These are phyloP conservation scores for Raja brachyura DNA, from an alignment of 2,113 vertebrate species.

Conservation along the genomic window DNA sequence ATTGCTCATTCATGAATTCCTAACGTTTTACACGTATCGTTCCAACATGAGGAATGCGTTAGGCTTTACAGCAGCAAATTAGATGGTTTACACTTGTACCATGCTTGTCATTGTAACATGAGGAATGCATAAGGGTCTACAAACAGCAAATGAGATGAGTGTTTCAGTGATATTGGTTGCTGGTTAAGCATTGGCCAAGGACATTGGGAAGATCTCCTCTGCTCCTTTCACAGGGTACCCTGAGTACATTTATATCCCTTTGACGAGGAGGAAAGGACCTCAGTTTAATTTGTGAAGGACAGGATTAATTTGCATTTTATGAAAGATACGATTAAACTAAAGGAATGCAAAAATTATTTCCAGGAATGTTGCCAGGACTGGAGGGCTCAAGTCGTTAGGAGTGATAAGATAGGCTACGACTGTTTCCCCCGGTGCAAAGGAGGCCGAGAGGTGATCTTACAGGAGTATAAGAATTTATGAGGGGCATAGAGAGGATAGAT, in stretches of 20 bases:
- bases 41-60: too few species aligned
- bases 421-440: too few species aligned
- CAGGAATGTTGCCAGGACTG: too few species aligned
- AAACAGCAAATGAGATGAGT: neutral
- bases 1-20: neutral
- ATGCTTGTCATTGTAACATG: neutral
- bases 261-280: neutral
- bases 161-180: neutral
- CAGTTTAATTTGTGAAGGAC: neutral
- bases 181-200: neutral
- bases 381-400: too few species aligned
- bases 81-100: neutral
- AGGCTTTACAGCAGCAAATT: too few species aligned
- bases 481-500: too few species aligned
- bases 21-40: neutral
- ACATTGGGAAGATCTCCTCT: neutral
- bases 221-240: neutral
- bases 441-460: too few species aligned
- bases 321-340: too few species aligned
- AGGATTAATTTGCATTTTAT: too few species aligned
- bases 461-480: too few species aligned
- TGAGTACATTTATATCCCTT: neutral
- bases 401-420: too few species aligned
- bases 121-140: neutral
- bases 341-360: too few species aligned